These are phyloP conservation scores for Eristalis intricaria DNA, from an alignment of 2,888 invertebrate genomes.

Conservation along the genomic window DNA sequence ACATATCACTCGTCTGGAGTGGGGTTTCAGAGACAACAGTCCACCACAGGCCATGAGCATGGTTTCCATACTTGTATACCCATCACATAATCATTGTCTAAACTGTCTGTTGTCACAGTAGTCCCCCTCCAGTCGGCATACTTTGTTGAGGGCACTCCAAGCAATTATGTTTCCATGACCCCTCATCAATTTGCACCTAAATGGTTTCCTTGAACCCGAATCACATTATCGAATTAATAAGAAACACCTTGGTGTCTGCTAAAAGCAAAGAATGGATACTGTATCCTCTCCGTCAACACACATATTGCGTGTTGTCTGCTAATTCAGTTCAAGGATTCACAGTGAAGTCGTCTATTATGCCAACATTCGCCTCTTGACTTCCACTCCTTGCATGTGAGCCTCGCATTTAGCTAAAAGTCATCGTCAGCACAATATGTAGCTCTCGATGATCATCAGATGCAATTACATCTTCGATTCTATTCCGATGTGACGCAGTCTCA, in stretches of 20 bases:
- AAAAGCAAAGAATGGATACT: neutral
- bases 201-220: conserved; percentile 5
- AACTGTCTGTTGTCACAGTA: neutral
- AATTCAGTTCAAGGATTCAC: conserved; percentile 27
- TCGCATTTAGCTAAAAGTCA: conserved; percentile 12
- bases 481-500: conserved; percentile 3
- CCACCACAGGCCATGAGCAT: neutral
- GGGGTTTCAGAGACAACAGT: neutral
- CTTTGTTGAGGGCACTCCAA: neutral
- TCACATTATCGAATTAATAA: conserved; percentile 3
- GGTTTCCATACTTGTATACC: too few relatives aligned
- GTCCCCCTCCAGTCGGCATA: neutral
- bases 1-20: neutral
- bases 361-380: conserved; percentile 3
- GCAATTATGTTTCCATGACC: neutral
- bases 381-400: conserved; percentile 23
- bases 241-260: conserved; percentile 8
- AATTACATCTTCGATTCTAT: conserved; percentile 10
- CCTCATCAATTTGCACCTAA: conserved; percentile 23
- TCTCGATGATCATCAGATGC: neutral
- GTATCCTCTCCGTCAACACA: neutral
- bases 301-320: conserved; percentile 23
- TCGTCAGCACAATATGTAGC: neutral
- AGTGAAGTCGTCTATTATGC: conserved; percentile 7
- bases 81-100: neutral